Base-by-base conservation (phyloP, 2,113 vertebrate genomes). In the Meleagris gallopavo region DNA sequence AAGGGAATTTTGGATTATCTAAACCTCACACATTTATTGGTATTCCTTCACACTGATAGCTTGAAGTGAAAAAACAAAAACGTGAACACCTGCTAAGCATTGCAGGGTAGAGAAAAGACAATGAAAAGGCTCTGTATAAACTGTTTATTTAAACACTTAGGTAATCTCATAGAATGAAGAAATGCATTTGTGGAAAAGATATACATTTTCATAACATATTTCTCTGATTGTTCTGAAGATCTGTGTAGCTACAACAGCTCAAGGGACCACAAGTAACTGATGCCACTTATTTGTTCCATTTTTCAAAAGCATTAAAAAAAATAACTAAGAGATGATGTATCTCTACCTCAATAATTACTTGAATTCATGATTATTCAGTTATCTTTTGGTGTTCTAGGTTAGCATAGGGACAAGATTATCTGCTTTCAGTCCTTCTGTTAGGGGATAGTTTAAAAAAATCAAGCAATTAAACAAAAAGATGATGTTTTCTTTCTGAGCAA, bases 1-100 rank as follows among this genome's bases (percentile, higher is more conserved):
- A 95, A 97, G 94, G 92, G 95, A 97, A 96, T 97, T 96, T 81
- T 97, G 83, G 83, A 97, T 98, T 97, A 97, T 96, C 94, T 97
- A 95, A 96, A 96, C 74, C 92, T 95, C 97, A 96, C 96, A 95
- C 91, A 95, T 85, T 96, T 98, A 97, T 93, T 95, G 83, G 85
- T 96, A 91, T 94, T 97, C 90, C 88, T 96, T 96, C 89, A 93
- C 86, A 86, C 24, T 66, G 86, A 88, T 86, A 97, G 76, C 90
- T 80, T 86, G 75, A 96, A 96, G 74, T 69, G 77, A 65, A 95
- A 92, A 97, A 96, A 85, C 27, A 87, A 96, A 96, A 97, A 96
- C 76, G 95, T 91, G 92, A 97, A 93, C 83, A 96, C 89, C 94
- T 93, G 92, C 88, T 95, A 94, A 96, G 95, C 78, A 76, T 85